Percentiles rank a stretch among this genome's conserved stretches.
phyloP scores from a whole-genome alignment of 2,888 invertebrate species.

The Nemotelus nigrinus region DNA sequence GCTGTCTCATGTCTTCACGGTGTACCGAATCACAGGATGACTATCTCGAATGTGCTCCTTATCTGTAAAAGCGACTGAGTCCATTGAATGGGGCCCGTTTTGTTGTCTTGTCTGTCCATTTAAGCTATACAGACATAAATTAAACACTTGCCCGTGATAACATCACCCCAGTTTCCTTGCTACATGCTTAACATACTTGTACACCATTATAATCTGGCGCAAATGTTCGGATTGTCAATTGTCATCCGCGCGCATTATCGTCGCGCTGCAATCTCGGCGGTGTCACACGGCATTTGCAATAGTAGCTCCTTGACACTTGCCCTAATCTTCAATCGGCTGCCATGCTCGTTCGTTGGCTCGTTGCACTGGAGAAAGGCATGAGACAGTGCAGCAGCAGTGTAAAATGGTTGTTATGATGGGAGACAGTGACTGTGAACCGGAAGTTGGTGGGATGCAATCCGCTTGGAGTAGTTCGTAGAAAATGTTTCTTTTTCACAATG shows the following conservation, averaged over 20 bases:
- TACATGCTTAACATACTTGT: conserved; percentile 8
- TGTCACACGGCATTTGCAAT: conserved; percentile 34
- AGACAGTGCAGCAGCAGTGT: not conserved
- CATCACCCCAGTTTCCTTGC: conserved; percentile 33
- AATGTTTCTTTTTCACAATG: conserved; percentile 3
- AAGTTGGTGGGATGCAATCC: too few species aligned
- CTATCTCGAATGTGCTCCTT: conserved; percentile 8
- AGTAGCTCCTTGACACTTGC: conserved; percentile 38
- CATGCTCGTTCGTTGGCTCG: too few species aligned
- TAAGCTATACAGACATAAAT: conserved; percentile 19
- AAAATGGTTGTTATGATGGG: not conserved
- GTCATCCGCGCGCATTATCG: conserved; percentile 15
- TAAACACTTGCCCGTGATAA: conserved; percentile 41
- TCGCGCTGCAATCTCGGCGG: conserved; percentile 22
- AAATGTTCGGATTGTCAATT: conserved; percentile 41
- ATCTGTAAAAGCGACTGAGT: not conserved
- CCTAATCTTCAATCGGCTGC: conserved; percentile 20
- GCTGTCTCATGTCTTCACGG: conserved; percentile 22
- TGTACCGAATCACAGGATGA: not conserved
- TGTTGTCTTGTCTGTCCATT: not conserved
- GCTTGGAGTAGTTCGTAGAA: not conserved
- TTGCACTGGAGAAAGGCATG: conserved; percentile 29
- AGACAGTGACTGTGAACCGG: not conserved
- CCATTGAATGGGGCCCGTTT: not conserved
- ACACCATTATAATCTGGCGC: conserved; percentile 38